Base-by-base conservation (phyloP, 2,888 invertebrate genomes). In the Harpagoxenus sublaevis region DNA sequence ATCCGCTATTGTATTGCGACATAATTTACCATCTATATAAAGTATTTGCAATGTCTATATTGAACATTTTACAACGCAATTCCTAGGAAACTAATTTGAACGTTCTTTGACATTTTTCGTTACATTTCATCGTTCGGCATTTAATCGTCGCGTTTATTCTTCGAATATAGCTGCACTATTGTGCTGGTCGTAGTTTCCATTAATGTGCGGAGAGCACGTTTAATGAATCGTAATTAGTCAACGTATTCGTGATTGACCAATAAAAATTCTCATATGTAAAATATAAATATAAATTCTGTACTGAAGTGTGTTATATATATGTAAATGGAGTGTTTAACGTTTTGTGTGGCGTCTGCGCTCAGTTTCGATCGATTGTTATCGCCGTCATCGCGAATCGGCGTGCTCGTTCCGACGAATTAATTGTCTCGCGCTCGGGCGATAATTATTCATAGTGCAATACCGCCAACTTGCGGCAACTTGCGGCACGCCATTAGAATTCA, bases 361-460 rank as follows among this genome's bases (percentile, higher is more conserved):
- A 15, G 28, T 57, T 35, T 66, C 35, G 15, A 39, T 70, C 48
- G 31, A 78, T 57, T n/a, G 12, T 31, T 68, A 62, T 68, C 57
- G 0, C 18, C 18, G 4, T 60, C 48, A 28, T 48, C 57, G 35
- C 18, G 48, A 12, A 71, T 79, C 35, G n/a, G 23, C 28, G 18
- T 28, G 63, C 10, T 53, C 78, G 57, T 48, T 70, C 70, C 23
- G 48, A 35, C 60, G 28, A 4, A 79, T 79, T 79, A 70, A 79
- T 79, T 48, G 57, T 79, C 79, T 70, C 70, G 42, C 51, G 60
- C 39, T 28, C 60, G 9, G 23, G 12, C 60, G 42, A 81, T 70
- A 51, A 81, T 71, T 81, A 81, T 81, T 81, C 70, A 71, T 79
- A 53, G 60, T 28, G 42, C 60, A 71, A 71, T 71, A 18, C 18